Percentiles rank a stretch among this genome's conserved stretches.
phyloP scores from a whole-genome alignment of 2,888 invertebrate species.

The Morpho helenor region DNA sequence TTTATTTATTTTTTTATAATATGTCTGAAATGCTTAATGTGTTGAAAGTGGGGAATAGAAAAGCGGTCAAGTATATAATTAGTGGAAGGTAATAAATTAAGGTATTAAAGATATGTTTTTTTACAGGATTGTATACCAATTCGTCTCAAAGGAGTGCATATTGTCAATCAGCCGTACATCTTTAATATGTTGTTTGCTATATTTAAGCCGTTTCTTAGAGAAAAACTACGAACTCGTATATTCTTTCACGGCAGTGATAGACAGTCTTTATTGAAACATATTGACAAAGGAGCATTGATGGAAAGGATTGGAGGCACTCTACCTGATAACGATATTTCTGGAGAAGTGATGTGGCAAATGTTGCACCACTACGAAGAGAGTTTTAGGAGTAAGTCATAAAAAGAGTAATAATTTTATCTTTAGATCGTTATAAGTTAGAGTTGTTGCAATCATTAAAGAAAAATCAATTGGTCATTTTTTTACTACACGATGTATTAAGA shows the following conservation, averaged over 20 bases:
- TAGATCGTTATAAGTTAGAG: not conserved
- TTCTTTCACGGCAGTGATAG: slow-evolving; percentile 86
- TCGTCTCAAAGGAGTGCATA: slow-evolving; percentile 90
- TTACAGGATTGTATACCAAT: slow-evolving; percentile 89
- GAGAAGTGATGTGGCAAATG: slow-evolving; percentile 83
- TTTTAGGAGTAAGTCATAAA: slow-evolving; percentile 80
- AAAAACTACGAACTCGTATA: slow-evolving; percentile 88
- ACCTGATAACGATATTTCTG: slow-evolving; percentile 80
- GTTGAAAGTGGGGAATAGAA: too few species aligned
- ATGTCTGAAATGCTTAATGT: too few species aligned
- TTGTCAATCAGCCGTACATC: slow-evolving; percentile 92
- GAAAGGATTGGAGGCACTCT: slow-evolving; percentile 83
- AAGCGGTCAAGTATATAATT: too few species aligned
- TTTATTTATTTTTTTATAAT: too few species aligned
- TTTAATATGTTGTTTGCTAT: slow-evolving; percentile 92
- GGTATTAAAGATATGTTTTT: not conserved
- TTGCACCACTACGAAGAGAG: slow-evolving; percentile 82
- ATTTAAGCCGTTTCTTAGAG: slow-evolving; percentile 92
- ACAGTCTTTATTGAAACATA: slow-evolving; percentile 77
- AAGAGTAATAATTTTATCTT: not conserved
- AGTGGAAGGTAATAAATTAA: too few species aligned
- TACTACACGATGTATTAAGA: too few species aligned
- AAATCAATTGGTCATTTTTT: too few species aligned
- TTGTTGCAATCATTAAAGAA: too few species aligned
- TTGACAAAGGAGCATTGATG: slow-evolving; percentile 80